phyloP scores from a whole-genome alignment of 2,797 vertebrate genomes.

The Mionectes olivaceus region DNA sequence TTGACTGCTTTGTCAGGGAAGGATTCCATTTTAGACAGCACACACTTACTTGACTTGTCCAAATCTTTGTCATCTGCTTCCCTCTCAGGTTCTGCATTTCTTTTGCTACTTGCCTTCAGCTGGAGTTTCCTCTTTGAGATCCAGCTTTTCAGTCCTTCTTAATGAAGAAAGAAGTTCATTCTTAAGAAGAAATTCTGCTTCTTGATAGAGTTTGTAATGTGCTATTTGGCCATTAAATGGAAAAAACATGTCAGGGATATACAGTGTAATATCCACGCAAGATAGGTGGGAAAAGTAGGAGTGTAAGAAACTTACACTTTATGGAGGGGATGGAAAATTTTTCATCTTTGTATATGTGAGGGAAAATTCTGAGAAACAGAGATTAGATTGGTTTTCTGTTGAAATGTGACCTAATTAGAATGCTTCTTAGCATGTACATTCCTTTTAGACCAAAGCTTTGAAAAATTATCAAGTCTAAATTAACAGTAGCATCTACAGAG shows the following conservation, averaged over 20 bases:
- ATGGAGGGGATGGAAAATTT: background rate
- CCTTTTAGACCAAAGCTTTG: background rate
- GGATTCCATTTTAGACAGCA: background rate
- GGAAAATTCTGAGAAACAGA: background rate
- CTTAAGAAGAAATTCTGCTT: background rate
- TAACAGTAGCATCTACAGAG: background rate
- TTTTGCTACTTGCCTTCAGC: background rate
- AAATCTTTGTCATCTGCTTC: background rate
- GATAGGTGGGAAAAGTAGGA: background rate
- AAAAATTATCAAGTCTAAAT: background rate
- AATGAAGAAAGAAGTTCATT: no score
- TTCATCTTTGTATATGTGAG: background rate
- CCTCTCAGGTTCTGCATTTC: background rate
- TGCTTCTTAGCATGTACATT: background rate
- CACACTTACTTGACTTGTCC: background rate
- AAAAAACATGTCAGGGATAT: background rate
- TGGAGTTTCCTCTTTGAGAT: background rate
- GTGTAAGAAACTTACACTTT: background rate
- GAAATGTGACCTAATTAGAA: background rate
- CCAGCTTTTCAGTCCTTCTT: background rate
- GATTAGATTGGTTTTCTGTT: background rate
- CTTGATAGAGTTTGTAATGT: background rate
- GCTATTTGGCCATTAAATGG: background rate
- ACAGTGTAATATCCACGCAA: background rate
- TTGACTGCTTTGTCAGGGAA: background rate